Evolutionary conservation across 2,797 vertebrate species (phyloP).

Genomic region (Clamator glandarius): DNA sequence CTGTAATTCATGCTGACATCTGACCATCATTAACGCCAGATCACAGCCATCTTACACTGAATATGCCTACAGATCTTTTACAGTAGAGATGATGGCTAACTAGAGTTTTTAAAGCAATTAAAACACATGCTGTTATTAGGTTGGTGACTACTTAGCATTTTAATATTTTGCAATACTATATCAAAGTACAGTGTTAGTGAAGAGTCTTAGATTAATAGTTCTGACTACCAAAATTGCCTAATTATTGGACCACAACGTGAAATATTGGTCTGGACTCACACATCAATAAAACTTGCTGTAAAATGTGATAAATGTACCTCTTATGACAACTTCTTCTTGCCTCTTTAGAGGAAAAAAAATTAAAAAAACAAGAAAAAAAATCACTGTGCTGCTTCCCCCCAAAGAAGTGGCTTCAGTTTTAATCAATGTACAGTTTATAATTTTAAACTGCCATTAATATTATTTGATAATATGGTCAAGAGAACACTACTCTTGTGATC

Average conservation of each 20-base stretch:
- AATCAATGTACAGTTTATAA: background rate
- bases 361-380: background rate
- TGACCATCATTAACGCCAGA: background rate
- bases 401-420: background rate
- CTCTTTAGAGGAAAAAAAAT: background rate
- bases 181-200: background rate
- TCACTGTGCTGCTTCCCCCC: background rate
- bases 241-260: background rate
- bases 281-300: background rate
- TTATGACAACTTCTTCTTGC: background rate
- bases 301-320: background rate
- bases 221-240: background rate
- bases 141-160: background rate
- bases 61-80: background rate
- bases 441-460: background rate
- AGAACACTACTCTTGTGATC: background rate
- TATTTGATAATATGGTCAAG: accelerated
- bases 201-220: background rate
- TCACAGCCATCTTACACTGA: background rate
- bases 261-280: background rate
- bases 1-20: background rate
- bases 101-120: slow-evolving; percentile 22
- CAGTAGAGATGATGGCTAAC: background rate
- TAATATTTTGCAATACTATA: background rate
- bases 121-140: background rate